Evolutionary conservation across 2,113 vertebrate genomes (phyloP).

Genomic region (Pogonocichla stellata): DNA sequence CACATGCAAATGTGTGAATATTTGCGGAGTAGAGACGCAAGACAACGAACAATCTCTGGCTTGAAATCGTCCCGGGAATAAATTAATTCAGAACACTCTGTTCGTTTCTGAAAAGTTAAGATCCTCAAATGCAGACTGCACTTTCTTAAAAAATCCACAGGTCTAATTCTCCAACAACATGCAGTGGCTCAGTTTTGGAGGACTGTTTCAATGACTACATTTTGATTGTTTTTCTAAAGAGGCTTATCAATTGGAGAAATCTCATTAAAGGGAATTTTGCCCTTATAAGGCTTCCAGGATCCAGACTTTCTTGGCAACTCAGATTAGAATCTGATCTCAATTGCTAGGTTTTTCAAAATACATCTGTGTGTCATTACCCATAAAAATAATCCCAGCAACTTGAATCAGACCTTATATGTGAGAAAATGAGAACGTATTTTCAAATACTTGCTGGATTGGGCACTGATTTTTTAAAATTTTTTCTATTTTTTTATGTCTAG

Average conservation of each 20-base stretch:
- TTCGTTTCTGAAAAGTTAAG: neutral
- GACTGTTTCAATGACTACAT: neutral
- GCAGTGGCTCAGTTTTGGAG: neutral
- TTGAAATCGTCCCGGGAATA: neutral
- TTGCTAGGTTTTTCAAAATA: slow-evolving; percentile 32
- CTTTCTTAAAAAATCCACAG: neutral
- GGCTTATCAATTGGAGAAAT: neutral
- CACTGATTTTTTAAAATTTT: neutral
- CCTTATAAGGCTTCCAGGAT: slow-evolving; percentile 15
- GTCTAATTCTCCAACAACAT: neutral
- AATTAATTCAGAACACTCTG: neutral
- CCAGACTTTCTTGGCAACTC: neutral
- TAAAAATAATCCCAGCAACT: neutral
- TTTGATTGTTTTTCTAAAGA: neutral
- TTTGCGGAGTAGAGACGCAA: neutral
- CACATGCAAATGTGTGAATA: neutral
- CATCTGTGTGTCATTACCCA: slow-evolving; percentile 15
- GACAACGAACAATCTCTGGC: neutral
- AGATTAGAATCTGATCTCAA: slow-evolving; percentile 28
- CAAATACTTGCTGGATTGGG: neutral
- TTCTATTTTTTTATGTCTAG: neutral
- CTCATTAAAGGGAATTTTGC: slow-evolving; percentile 7
- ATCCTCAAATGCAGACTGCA: neutral
- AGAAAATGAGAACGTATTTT: neutral
- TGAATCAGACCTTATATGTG: neutral